Base-by-base conservation (phyloP, 2,113 vertebrate species). In the Pimephales promelas region DNA sequence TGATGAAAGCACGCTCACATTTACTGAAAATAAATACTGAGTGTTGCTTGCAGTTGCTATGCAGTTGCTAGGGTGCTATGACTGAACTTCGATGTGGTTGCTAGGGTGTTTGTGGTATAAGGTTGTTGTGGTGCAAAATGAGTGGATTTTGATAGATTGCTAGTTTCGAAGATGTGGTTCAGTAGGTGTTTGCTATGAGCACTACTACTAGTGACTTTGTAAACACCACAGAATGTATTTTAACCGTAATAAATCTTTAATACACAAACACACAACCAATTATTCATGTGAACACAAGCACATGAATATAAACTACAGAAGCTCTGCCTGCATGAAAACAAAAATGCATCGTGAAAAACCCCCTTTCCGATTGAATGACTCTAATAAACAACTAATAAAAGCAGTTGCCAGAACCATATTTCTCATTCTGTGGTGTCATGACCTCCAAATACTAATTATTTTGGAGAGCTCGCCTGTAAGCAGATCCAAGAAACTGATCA, bases 311-410 rank as follows among this genome's bases (percentile, higher is more conserved):
- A 78, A 78, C n/a, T 74, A 47, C 72, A 31, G 14, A 74, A 74
- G 49, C 47, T 74, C 36, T 43, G 22, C 31, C 64, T 10, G 31
- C 62, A 70, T 64, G 45, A 49, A 28, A 66, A 70, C 62, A 28
- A 78, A 61, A 66, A 16, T 31, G 82, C 82, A 43, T n/a, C 1
- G 3, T 84, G 52, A 82, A 76, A 74, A 66, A 47, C 18, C 34
- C 61, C 40, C 72, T 85, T 70, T 64, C 84, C 61, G 45, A 74
- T 43, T 68, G 79, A 77, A 82, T 85, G 72, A 49, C 54, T 54
- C 16, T 78, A 78, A 86, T 72, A 82, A 82, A 71, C 10, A 47
- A 54, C 61, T 52, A 82, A 82, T 61, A 78, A 77, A 86, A 82
- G 43, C 73, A 61, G 61, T 24, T 66, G 79, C 9, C 72, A 59